Evolutionary conservation across 2,113 vertebrate genomes (phyloP), one percentile per base, ranked within the genome.

Genomic region (Talpa occidentalis): DNA sequence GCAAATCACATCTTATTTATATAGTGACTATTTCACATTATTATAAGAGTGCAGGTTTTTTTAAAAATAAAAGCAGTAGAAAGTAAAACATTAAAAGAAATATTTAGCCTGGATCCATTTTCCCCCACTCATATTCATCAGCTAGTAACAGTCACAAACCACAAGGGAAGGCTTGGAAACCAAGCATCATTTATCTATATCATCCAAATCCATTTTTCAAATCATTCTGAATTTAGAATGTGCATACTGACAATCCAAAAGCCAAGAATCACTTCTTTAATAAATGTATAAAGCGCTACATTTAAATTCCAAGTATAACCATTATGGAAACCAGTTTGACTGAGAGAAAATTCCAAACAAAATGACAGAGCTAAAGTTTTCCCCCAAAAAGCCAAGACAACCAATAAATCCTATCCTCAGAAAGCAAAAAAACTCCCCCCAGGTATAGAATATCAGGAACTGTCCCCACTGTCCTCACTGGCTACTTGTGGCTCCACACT

Each of bases 291-390:
- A 84, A 84, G 35, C 17, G 76, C 64, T 83, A 62, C 35, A 89
- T 93, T 96, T 91, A 94, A 91, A 91, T 83, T 89, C 11, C 64
- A 95, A 95, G 54, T 83, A 62, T 49, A 94, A 88, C 15, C 59
- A 77, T 88, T 86, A 86, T 30, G 10, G 30, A 97, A 93, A 81
- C n/a, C n/a, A 90, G 66, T 0, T 35, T 32, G 32, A 91, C 67
- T 72, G 77, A 87, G 85, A 93, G 54, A 90, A 91, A 96, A 92
- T 88, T 92, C 72, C 77, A 24, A 90, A 59, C 64, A 74, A 92
- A 95, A 56, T 84, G 77, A 93, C n/a, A 92, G 83, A 87, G 72
- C 35, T 74, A 90, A 94, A 24, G 15, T 6, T 67, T n/a, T 62
- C 42, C 7, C 7, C 9, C 9, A 74, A 37, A 56, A 49, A 54